Evolutionary conservation across 2,113 vertebrate genomes (phyloP).

Genomic region (Ageneiosus marmoratus): DNA sequence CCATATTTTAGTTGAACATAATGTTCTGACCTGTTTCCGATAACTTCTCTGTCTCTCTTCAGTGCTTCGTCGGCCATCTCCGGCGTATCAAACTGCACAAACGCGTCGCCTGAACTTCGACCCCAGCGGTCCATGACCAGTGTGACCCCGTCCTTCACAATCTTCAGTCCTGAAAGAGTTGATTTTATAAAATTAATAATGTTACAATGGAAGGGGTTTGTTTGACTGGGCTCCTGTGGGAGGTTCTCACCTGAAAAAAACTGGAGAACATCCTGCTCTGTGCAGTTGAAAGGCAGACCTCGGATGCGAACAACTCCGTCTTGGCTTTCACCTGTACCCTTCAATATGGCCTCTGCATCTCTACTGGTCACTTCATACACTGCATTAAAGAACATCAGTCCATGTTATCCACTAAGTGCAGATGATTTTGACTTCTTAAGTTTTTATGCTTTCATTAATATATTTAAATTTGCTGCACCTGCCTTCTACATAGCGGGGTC

Average conservation of each 20-base stretch:
- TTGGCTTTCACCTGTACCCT: conserved; percentile 35
- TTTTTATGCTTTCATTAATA: background rate
- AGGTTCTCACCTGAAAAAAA: conserved; percentile 84
- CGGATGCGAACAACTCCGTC: conserved; percentile 81
- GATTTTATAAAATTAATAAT: background rate
- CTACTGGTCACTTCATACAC: conserved; percentile 81
- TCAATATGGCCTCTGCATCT: conserved; percentile 82
- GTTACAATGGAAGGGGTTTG: no score
- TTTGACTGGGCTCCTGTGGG: background rate
- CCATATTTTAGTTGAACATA: background rate
- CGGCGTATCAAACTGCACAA: conserved; percentile 83
- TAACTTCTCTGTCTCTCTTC: conserved; percentile 77
- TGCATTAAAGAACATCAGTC: conserved; percentile 37
- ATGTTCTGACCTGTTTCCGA: conserved; percentile 79
- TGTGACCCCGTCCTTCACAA: conserved; percentile 61
- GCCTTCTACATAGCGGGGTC: conserved; percentile 93
- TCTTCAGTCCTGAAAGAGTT: conserved; percentile 60
- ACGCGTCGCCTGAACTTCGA: conserved; percentile 82
- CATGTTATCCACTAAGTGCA: background rate
- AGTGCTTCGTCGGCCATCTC: conserved; percentile 82
- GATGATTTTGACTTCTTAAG: background rate
- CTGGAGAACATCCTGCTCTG: conserved; percentile 73
- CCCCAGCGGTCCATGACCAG: conserved; percentile 74
- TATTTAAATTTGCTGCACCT: background rate
- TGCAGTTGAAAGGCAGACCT: conserved; percentile 85